Percentiles rank a stretch among this genome's conserved stretches.
Conservation (phyloP, 1,140 invertebrate genomes). For the Mesaphorura yosii region DNA sequence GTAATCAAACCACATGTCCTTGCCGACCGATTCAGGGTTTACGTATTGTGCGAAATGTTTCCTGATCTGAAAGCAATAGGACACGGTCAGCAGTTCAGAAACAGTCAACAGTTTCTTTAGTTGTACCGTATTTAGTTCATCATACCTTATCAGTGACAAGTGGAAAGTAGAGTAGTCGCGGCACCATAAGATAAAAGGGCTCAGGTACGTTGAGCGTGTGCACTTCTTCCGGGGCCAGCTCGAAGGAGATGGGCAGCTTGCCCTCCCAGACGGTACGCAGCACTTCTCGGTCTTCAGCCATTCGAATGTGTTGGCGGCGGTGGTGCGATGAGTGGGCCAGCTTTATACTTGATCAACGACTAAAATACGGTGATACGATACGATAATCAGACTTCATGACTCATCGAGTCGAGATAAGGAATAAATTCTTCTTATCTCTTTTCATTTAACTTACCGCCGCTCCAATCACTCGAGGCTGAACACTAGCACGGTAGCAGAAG, state of each 20-base stretch:
- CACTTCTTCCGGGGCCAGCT: constrained; percentile 74
- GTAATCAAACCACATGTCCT: constrained; percentile 91
- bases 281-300: constrained; percentile 87
- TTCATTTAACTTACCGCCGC: too few relatives aligned
- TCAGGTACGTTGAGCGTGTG: constrained; percentile 76
- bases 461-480: too few relatives aligned
- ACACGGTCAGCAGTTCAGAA: not conserved
- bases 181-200: constrained; percentile 87
- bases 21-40: constrained; percentile 64
- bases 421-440: not conserved
- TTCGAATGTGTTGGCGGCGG: constrained; percentile 36
- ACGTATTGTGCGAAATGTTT: constrained; percentile 79
- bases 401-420: not conserved
- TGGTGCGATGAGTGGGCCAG: not conserved
- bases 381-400: not conserved
- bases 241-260: constrained; percentile 81
- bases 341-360: not conserved
- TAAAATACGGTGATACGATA: not conserved
- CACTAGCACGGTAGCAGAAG: too few relatives aligned
- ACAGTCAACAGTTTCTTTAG: not conserved
- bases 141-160: constrained; percentile 86
- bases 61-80: constrained; percentile 51
- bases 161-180: constrained; percentile 88
- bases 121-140: not conserved
- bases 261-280: constrained; percentile 91